Percentiles rank a stretch among this genome's conserved stretches.
These are phyloP conservation scores for Drosophila mimica DNA, from an alignment of 2,888 invertebrate genomes.

Conservation along the genomic window DNA sequence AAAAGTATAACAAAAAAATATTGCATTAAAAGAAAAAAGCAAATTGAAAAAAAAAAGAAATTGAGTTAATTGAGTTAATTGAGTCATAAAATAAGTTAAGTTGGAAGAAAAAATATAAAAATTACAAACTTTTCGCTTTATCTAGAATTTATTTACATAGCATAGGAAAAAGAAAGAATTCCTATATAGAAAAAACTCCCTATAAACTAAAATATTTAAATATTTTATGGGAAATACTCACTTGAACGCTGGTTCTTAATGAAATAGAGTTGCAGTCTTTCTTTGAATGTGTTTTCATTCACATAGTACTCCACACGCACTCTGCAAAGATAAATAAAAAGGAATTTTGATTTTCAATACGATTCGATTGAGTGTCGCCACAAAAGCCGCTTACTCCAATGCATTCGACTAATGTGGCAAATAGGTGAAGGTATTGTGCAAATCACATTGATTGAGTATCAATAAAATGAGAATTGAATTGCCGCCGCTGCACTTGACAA, in stretches of 20 bases:
- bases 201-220: background rate
- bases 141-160: background rate
- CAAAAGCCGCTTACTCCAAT: conserved; percentile 45
- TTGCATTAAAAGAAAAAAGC: background rate
- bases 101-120: background rate
- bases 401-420: conserved; percentile 21
- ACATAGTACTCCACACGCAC: conserved; percentile 99
- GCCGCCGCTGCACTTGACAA: conserved; percentile 57
- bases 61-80: no score
- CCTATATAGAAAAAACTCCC: background rate
- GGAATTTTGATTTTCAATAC: background rate
- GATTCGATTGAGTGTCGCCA: conserved; percentile 11
- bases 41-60: no score
- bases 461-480: conserved; percentile 53
- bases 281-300: conserved; percentile 99
- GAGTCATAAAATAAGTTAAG: background rate
- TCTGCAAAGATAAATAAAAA: conserved; percentile 87
- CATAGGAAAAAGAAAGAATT: background rate
- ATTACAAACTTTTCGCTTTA: background rate
- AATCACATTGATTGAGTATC: conserved; percentile 33
- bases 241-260: conserved; percentile 99
- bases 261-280: conserved; percentile 99
- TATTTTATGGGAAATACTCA: conserved; percentile 87
- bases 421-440: conserved; percentile 31
- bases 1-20: background rate